Percentiles rank a stretch among this genome's conserved stretches.
These are phyloP conservation scores for Drosophila paramelanica DNA, from an alignment of 2,888 invertebrate genomes.

Conservation along the genomic window DNA sequence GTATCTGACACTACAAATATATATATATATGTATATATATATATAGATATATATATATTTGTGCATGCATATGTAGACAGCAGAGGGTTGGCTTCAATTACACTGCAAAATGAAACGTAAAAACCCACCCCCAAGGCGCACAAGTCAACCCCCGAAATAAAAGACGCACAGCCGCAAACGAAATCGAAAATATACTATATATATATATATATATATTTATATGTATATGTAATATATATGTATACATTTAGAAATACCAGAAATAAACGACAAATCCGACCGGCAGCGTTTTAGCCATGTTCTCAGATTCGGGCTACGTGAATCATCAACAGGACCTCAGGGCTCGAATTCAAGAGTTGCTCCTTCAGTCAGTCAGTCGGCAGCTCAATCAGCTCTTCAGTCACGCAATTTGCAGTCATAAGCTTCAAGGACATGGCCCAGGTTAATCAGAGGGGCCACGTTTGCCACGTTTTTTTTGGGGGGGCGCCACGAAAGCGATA, in stretches of 20 bases:
- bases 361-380: conserved; percentile 34
- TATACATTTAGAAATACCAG: not conserved
- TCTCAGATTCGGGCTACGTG: conserved; percentile 26
- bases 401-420: conserved; percentile 46
- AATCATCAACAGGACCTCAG: conserved; percentile 39
- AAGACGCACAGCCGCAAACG: conserved; percentile 62
- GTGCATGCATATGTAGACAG: conserved; percentile 7
- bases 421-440: conserved; percentile 63
- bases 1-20: conserved; percentile 15
- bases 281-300: conserved; percentile 19
- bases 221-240: conserved; percentile 1
- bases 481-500: conserved; percentile 67
- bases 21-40: conserved; percentile 9
- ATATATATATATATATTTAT: conserved; percentile 4
- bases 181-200: conserved; percentile 51
- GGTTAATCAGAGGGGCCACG: conserved; percentile 50
- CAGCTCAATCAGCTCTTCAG: conserved; percentile 27
- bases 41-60: conserved; percentile 6
- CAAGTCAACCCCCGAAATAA: conserved; percentile 74
- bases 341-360: conserved; percentile 12
- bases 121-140: conserved; percentile 64
- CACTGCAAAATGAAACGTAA: conserved; percentile 37
- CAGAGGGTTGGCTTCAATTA: conserved; percentile 74
- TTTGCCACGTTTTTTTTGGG: not conserved
- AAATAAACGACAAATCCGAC: conserved; percentile 49